Conservation (phyloP, 2,888 invertebrate species). For the Psylliodes chrysocephalus region DNA sequence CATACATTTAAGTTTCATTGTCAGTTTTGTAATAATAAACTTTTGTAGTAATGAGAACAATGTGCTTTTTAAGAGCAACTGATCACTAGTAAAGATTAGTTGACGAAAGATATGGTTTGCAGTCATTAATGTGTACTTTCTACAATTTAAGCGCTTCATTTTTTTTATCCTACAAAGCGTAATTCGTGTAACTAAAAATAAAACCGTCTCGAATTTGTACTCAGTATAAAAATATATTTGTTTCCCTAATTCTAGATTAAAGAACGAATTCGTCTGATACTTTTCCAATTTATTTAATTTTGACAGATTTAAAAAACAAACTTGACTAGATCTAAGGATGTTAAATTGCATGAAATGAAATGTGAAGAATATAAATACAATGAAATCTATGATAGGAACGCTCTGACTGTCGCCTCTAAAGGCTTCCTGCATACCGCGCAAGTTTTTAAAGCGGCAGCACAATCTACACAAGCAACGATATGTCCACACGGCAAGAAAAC, state of each 20-base stretch:
- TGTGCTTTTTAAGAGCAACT: constrained; percentile 27
- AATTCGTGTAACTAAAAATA: constrained; percentile 37
- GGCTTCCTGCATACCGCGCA: constrained; percentile 89
- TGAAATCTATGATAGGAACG: constrained; percentile 67
- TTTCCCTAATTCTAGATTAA: constrained; percentile 40
- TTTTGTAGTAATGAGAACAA: constrained; percentile 21
- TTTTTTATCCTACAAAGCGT: constrained; percentile 41
- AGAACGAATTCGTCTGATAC: constrained; percentile 33
- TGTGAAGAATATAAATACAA: constrained; percentile 17
- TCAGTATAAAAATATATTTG: constrained; percentile 46
- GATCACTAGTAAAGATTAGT: constrained; percentile 40
- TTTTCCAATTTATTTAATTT: constrained; percentile 31
- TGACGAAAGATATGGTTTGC: constrained; percentile 45
- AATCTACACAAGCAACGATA: constrained; percentile 90
- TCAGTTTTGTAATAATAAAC: constrained; percentile 40
- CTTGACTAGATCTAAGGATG: constrained; percentile 47
- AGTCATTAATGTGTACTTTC: constrained; percentile 42
- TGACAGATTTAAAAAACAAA: constrained; percentile 29
- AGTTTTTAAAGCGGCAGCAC: constrained; percentile 85
- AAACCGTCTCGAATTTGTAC: constrained; percentile 40
- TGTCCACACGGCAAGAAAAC: constrained; percentile 96
- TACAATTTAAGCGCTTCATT: constrained; percentile 41
- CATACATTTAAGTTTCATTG: constrained; percentile 42
- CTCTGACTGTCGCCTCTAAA: constrained; percentile 75
- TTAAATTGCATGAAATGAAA: constrained; percentile 32